phyloP scores from a whole-genome alignment of 2,888 invertebrate genomes.

The Eristalis arbustorum region DNA sequence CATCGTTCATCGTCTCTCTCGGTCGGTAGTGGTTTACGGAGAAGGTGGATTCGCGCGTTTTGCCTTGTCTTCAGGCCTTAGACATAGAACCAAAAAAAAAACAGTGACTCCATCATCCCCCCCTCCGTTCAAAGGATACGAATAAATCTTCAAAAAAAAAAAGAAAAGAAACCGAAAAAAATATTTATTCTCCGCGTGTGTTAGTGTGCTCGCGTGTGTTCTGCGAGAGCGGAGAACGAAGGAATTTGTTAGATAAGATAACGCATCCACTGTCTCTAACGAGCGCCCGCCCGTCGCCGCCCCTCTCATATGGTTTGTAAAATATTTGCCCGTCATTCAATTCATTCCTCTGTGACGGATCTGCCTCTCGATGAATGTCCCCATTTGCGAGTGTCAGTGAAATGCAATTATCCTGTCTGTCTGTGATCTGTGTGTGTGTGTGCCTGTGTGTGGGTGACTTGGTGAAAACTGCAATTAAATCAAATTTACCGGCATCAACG shows the following conservation, averaged over 20 bases:
- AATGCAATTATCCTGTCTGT: slow-evolving; percentile 24
- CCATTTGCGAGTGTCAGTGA: slow-evolving; percentile 31
- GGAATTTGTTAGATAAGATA: slow-evolving; percentile 3
- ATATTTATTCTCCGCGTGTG: background rate
- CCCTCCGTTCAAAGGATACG: background rate
- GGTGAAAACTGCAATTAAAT: slow-evolving; percentile 61
- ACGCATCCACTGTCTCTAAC: background rate
- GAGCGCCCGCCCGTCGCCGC: background rate
- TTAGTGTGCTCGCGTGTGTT: slow-evolving; percentile 30
- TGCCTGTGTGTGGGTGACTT: slow-evolving; percentile 14
- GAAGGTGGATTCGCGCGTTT: slow-evolving; percentile 52
- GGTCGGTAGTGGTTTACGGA: slow-evolving; percentile 66
- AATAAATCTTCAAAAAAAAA: background rate
- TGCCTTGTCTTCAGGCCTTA: slow-evolving; percentile 31
- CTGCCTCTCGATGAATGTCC: slow-evolving; percentile 29
- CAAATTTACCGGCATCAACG: slow-evolving; percentile 58
- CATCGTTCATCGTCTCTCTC: slow-evolving; percentile 68
- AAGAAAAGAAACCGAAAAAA: background rate
- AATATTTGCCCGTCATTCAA: slow-evolving; percentile 27
- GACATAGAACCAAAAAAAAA: slow-evolving; percentile 39
- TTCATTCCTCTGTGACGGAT: slow-evolving; percentile 5
- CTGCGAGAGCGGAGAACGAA: slow-evolving; percentile 25
- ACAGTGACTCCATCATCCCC: slow-evolving; percentile 1
- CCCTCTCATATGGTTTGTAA: slow-evolving; percentile 41
- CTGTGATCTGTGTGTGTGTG: background rate